Evolutionary conservation across 2,113 vertebrate genomes (phyloP), one percentile per base, ranked within the genome.

Genomic region (Suricata suricatta): DNA sequence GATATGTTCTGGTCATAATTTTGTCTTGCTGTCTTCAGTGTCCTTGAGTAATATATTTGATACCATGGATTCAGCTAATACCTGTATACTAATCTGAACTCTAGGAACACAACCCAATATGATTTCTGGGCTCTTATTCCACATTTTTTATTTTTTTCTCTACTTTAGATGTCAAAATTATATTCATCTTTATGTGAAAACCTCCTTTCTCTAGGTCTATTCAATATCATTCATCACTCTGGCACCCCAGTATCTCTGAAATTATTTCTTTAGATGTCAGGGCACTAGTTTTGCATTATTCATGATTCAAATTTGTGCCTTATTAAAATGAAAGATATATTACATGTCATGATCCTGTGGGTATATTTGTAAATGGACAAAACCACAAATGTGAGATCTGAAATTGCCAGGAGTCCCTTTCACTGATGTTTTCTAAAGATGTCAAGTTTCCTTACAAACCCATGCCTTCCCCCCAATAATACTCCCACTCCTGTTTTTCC

Each of bases 251-350:
- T 69, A 63, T 82, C 50, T 74, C 38, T 69, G 74, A 72, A 79
- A 12, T 79, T 57, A 64, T 72, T 57, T 94, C 7, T 77, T 84
- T 82, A 90, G 57, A 76, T 86, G 10, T 84, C 47, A 54, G 1
- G 79, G n/a, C 29, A 68, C n/a, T 71, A 69, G 33, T 77, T 63
- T 84, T 57, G 14, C 2, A 29, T 72, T 95, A 74, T 82, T 94
- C 27, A 31, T 69, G n/a, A 93, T 95, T 94, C 74, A 88, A n/a
- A 84, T 93, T 74, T 90, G 63, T 89, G 60, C n/a, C 5, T 93
- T n/a, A 79, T 69, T 50, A 93, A 60, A 93, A 81, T 84, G 63
- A 93, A 71, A 86, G 64, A 33, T 76, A 66, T 76, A 76, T 35
- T 76, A 0, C 80, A 16, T 69, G 38, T 79, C 14, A 54, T 74